These are phyloP conservation scores for Pedetes capensis DNA, from an alignment of 2,113 vertebrate genomes.

Conservation along the genomic window DNA sequence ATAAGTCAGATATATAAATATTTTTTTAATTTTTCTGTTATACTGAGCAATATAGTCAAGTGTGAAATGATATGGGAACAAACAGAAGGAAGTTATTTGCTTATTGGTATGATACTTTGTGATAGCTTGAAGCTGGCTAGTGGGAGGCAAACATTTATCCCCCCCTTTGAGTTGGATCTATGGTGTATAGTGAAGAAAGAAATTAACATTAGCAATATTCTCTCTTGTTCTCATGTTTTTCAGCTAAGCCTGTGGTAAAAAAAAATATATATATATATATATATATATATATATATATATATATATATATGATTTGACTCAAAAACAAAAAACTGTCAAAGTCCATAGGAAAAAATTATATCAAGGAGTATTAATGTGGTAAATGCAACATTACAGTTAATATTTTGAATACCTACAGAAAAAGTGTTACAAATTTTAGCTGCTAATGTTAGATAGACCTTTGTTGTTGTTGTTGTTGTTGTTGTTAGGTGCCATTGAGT, in stretches of 20 bases:
- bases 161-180: neutral
- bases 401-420: neutral
- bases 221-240: neutral
- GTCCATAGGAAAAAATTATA: constrained; percentile 1
- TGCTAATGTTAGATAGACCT: neutral
- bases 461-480: no score
- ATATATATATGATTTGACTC: neutral
- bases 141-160: neutral
- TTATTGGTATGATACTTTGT: neutral
- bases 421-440: neutral
- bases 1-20: neutral
- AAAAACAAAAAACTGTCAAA: neutral
- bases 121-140: neutral
- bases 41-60: neutral
- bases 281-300: no score
- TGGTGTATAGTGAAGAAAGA: neutral
- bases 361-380: neutral
- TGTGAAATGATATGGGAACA: neutral
- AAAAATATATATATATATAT: neutral
- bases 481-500: no score
- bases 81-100: neutral
- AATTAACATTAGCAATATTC: neutral
- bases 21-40: neutral
- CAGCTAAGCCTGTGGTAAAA: neutral
- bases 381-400: neutral